Conservation (phyloP, 2,797 vertebrate genomes). For the Momotus momota region DNA sequence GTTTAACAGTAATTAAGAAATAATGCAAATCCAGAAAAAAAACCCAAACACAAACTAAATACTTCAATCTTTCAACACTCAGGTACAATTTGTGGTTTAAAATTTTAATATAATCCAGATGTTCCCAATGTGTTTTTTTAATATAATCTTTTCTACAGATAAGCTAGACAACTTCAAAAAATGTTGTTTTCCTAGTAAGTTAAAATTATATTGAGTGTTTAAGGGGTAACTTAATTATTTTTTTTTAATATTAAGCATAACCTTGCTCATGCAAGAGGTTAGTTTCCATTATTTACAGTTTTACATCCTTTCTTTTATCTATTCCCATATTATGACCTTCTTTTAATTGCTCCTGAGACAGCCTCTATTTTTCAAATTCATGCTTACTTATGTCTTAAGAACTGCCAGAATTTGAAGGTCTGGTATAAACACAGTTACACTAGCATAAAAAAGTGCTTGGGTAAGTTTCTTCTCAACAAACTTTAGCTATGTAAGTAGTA, state of each 20-base stretch:
- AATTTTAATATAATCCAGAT: background rate
- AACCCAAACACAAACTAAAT: background rate
- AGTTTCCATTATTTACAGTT: background rate
- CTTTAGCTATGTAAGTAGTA: background rate
- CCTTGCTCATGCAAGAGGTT: background rate
- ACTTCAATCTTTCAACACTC: background rate
- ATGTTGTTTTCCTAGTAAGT: background rate
- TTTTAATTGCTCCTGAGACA: background rate
- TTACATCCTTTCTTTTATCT: background rate
- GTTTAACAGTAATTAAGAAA: background rate
- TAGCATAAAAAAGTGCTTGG: background rate
- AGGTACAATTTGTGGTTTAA: background rate
- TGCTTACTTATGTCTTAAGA: background rate
- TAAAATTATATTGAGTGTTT: background rate
- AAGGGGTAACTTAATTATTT: background rate
- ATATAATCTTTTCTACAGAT: background rate
- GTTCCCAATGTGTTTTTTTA: background rate
- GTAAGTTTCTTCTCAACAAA: background rate
- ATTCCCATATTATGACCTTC: background rate
- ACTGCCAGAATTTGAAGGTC: background rate
- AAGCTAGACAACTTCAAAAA: background rate
- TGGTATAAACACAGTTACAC: background rate
- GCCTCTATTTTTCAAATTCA: background rate
- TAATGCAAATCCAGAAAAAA: background rate
- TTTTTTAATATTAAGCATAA: background rate